Base-by-base conservation (phyloP, 2,797 vertebrate genomes). In the Pseudomugil tenellus region DNA sequence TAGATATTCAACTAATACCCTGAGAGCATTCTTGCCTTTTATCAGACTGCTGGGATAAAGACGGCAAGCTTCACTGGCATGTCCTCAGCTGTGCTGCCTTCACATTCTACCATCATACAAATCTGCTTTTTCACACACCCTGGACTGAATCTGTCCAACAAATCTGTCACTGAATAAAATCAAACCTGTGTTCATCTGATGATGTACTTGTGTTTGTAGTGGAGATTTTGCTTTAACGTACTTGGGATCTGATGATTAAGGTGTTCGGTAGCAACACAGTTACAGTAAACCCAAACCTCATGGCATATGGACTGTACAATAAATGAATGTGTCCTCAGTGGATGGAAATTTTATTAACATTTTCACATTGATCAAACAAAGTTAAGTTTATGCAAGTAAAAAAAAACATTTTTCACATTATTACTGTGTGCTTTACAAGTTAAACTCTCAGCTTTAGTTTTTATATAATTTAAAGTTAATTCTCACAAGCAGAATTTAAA, bases 91-190 rank as follows among this genome's bases (percentile, higher is more conserved):
- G 37, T 12, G 35, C 61, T 25, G 56, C 26, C 34, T 63, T 71
- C 32, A 68, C 14, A 26, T 28, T 52, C 49, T 52, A 5, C 49
- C 25, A 26, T 26, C 10, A 14, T 6, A 51, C 23, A 52, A 64
- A 43, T 70, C 25, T 74, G 52, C 59, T 70, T 81, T 62, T 80
- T 67, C 54, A 64, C 39, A 39, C 74, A 58, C 32, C 43, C 48
- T 21, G 60, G 34, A 64, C 64, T 76, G 60, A 72, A 53, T 72
- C 56, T 73, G 67, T 84, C 56, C 46, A 79, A 72, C 65, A 70
- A 80, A 74, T 74, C 58, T 54, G 54, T 80, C 73, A 62, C 65
- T 51, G 55, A 92, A 92, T 91, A 91, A 91, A 92, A 71, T 67
- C 41, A 79, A 76, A 73, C 51, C 34, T 79, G 75, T 76, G 64